phyloP scores from a whole-genome alignment of 2,113 vertebrate species.

The Xiphophorus hellerii region DNA sequence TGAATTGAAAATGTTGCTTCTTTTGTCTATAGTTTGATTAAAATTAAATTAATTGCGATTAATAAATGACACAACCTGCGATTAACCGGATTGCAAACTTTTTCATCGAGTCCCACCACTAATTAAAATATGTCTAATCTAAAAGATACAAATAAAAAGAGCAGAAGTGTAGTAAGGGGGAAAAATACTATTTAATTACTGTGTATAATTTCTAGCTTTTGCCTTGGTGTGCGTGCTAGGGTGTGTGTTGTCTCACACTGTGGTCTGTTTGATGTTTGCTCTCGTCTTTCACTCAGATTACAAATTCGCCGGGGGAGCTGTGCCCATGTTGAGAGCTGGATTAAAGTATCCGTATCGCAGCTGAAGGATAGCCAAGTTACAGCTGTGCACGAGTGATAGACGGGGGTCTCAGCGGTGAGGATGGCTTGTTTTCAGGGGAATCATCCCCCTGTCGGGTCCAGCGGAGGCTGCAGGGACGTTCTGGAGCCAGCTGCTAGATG shows the following conservation, averaged over 20 bases:
- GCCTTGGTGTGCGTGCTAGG: constrained; percentile 15
- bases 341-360: constrained; percentile 40
- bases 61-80: too few species aligned
- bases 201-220: background rate
- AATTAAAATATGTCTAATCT: background rate
- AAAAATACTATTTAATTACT: background rate
- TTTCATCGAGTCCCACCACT: too few species aligned
- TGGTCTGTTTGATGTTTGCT: constrained; percentile 45
- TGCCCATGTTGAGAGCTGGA: constrained; percentile 43
- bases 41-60: too few species aligned
- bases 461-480: constrained; percentile 23
- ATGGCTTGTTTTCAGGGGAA: constrained; percentile 16
- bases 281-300: constrained; percentile 52
- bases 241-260: constrained; percentile 10
- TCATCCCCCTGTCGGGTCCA: constrained; percentile 27
- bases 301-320: constrained; percentile 35
- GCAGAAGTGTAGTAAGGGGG: background rate
- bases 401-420: constrained; percentile 21
- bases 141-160: background rate
- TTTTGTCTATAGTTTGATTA: too few species aligned
- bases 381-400: constrained; percentile 36
- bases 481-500: background rate
- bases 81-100: too few species aligned
- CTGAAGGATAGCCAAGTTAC: constrained; percentile 52
- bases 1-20: too few species aligned